Conservation (phyloP, 2,888 invertebrate genomes). For the Synanthedon andrenaeformis region DNA sequence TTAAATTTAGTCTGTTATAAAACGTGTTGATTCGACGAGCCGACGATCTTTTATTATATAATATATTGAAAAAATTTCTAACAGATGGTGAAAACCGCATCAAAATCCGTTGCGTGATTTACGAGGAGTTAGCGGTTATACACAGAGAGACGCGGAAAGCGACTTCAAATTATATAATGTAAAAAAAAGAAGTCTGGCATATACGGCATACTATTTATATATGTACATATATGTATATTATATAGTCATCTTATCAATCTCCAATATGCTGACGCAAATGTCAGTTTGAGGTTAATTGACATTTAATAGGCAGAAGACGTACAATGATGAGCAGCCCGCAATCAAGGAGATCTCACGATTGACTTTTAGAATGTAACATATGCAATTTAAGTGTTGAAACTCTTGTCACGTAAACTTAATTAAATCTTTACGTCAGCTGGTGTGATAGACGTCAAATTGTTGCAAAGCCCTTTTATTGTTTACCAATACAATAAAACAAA, state of each 20-base stretch:
- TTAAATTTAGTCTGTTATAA: too few species aligned
- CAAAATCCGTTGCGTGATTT: too few species aligned
- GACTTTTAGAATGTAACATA: conserved; percentile 14
- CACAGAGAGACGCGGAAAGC: too few species aligned
- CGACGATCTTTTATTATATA: too few species aligned
- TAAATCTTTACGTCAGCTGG: conserved; percentile 3
- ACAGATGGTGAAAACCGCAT: too few species aligned
- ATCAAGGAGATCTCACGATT: conserved; percentile 17
- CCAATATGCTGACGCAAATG: not conserved
- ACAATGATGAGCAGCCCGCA: conserved; percentile 14
- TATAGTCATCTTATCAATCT: not conserved
- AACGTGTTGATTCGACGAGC: too few species aligned
- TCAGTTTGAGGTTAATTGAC: conserved; percentile 20
- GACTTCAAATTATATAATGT: too few species aligned
- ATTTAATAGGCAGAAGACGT: conserved; percentile 22
- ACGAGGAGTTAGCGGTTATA: too few species aligned
- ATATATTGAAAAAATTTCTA: too few species aligned
- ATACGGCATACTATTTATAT: too few species aligned
- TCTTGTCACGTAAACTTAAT: conserved; percentile 8
- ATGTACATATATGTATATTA: too few species aligned
- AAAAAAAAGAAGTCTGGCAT: too few species aligned
- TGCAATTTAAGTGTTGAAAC: conserved; percentile 11
- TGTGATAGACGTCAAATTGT: not conserved
- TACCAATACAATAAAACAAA: not conserved
- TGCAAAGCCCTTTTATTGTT: not conserved